Evolutionary conservation across 2,888 invertebrate species (phyloP).

Genomic region (Erebia aethiops): DNA sequence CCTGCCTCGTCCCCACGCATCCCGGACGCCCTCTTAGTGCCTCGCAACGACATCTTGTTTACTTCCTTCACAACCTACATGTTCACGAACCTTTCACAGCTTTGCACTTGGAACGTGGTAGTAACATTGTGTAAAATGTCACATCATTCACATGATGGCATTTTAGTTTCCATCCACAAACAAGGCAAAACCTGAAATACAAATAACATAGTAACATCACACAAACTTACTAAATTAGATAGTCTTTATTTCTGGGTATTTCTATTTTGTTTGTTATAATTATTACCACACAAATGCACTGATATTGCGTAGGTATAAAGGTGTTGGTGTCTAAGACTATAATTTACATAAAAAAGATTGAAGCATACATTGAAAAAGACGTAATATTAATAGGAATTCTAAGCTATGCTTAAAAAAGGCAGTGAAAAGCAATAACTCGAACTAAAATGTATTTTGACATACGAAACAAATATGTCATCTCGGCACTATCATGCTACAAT

Average conservation of each 20-base stretch:
- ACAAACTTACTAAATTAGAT: neutral
- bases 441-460: constrained; percentile 53
- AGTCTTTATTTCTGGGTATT: neutral
- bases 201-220: constrained; percentile 17
- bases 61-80: constrained; percentile 74
- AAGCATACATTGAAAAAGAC: neutral
- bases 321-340: neutral
- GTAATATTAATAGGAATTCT: neutral
- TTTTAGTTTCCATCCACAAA: constrained; percentile 61
- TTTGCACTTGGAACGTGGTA: constrained; percentile 79
- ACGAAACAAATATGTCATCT: constrained; percentile 58
- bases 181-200: constrained; percentile 63
- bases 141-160: constrained; percentile 75
- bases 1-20: constrained; percentile 73
- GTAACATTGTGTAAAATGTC: constrained; percentile 78
- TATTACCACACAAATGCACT: neutral
- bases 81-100: constrained; percentile 71
- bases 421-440: neutral
- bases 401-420: neutral
- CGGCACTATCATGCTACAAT: constrained; percentile 44
- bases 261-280: neutral
- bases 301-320: neutral
- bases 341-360: constrained; percentile 1
- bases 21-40: constrained; percentile 75
- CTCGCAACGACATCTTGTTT: constrained; percentile 76